Evolutionary conservation across 37 sponge, comb jelly and placozoan genomes (phyloP), one percentile per base, ranked within the genome.

Genomic region (Diacarnus erythraeanus): DNA sequence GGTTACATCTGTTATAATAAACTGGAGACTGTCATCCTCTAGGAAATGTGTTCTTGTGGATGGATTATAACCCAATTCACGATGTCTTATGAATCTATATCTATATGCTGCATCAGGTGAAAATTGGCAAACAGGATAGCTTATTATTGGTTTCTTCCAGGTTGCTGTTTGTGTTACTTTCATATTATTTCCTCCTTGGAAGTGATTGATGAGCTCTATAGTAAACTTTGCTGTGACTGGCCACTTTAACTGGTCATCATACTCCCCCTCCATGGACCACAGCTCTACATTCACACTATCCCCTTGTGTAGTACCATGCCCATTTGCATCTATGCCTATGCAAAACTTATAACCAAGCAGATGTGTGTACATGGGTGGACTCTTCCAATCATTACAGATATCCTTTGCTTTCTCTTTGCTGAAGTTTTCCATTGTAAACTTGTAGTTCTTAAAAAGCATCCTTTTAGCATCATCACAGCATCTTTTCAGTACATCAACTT

Each of bases 301-400:
- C 39, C 69, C 69, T 21, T 21, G 37, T 37, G 29, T 27, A 68
- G 30, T 38, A 68, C 69, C 69, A 68, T 12, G 5, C 6, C 69
- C 69, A 68, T 68, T 68, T 35, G 69, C 69, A 68, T 68, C 69
- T 21, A 68, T 37, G 37, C 39, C 39, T 37, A 68, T 38, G 39
- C 69, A 68, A 21, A 68, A 37, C 69, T 68, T 68, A 27, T 68
- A 68, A 21, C 69, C 69, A 38, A 36, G 38, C 37, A 38, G 20
- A 68, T 68, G 69, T 60, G 61, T 60, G 38, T 40, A 71, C 42
- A 71, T 40, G 21, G 71, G 38, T 2, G 71, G 66, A 31, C 66
- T 65, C 66, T 65, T 65, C 66, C 66, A 65, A 2, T 65, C 66
- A 31, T 31, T 65, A 2, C 2, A 25, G 2, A 2, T 31, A 6